phyloP scores from a whole-genome alignment of 2,113 vertebrate species.

The Dryoscopus gambensis region DNA sequence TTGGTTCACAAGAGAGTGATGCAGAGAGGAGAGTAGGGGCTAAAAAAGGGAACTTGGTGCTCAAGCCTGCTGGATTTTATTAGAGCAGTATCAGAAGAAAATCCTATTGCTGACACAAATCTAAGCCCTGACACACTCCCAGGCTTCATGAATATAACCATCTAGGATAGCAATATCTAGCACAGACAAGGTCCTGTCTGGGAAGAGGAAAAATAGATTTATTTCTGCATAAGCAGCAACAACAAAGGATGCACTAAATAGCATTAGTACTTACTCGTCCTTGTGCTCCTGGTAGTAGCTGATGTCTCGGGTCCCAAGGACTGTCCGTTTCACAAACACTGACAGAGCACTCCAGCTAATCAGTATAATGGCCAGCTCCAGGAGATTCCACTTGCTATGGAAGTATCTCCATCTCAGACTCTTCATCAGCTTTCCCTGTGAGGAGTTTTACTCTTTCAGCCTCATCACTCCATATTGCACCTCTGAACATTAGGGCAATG shows the following conservation, averaged over 20 bases:
- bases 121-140: not conserved
- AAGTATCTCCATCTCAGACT: constrained; percentile 85
- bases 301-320: constrained; percentile 82
- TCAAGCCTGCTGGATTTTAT: not conserved
- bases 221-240: not conserved
- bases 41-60: not conserved
- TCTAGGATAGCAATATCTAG: not conserved
- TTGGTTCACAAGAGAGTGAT: not conserved
- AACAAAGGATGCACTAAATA: not conserved
- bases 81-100: not conserved
- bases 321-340: constrained; percentile 86
- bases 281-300: constrained; percentile 80
- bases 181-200: not conserved
- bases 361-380: constrained; percentile 85
- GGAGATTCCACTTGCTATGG: constrained; percentile 86
- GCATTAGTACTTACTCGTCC: constrained; percentile 74
- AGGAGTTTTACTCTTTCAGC: not conserved
- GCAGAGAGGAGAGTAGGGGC: not conserved
- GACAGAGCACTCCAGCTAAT: constrained; percentile 88
- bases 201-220: not conserved
- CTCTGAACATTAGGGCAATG: not conserved
- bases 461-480: not conserved
- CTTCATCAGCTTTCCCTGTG: constrained; percentile 83
- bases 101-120: not conserved
- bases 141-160: not conserved